Evolutionary conservation across 2,113 vertebrate species (phyloP), one percentile per base, ranked within the genome.

Genomic region (Osmerus mordax): DNA sequence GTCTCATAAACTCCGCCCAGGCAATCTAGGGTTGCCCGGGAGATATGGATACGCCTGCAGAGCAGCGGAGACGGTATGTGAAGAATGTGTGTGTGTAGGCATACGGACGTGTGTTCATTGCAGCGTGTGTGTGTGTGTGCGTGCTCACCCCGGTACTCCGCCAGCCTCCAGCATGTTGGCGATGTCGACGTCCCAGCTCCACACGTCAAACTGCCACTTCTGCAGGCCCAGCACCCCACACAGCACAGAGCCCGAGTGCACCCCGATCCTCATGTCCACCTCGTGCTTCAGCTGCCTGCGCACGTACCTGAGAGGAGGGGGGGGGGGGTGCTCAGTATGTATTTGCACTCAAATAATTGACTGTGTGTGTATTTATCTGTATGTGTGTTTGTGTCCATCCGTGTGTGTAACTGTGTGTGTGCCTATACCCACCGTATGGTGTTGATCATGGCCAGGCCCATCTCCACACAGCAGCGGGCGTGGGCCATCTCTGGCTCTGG

Each of bases 371-470:
- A 18, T 47, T 15, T n/a, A 0, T 52, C 16, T 16, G 47, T 64
- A 8, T 64, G 14, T 36, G 4, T 66, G 41, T 21, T 21, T n/a
- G 13, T 18, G 62, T 64, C 15, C 1, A 18, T 53, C 12, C 7
- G 61, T 64, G 28, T 64, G 14, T 36, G 4, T 66, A 19, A 29
- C 14, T 32, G 61, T 66, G 41, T 25, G 63, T 58, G 29, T 36
- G 21, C 25, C 9, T 18, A 41, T n/a, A n/a, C 41, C 28, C 92
- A 96, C 95, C 93, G 93, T 82, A 96, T 96, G 23, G 94, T 95
- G 86, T 91, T 95, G 89, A 97, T 96, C 95, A 96, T 97, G 80
- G 92, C 93, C 83, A 96, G 94, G 15, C 95, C 95, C 94, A 96
- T 96, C 89, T 97, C 95, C 53, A 97, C 96, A 2, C 95, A 96